Evolutionary conservation across 2,888 invertebrate species (phyloP).

Genomic region (Leucophenga maculata): DNA sequence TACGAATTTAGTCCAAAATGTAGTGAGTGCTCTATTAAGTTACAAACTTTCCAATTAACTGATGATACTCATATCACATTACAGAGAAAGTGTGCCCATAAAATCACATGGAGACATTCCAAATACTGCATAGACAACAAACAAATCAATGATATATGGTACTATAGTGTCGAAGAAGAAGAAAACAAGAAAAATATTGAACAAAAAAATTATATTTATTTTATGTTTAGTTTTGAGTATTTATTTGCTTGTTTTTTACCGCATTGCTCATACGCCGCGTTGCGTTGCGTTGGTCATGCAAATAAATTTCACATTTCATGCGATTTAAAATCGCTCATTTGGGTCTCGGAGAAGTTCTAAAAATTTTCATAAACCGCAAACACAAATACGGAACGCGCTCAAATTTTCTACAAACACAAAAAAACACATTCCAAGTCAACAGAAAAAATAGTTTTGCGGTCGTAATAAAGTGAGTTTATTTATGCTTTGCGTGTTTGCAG

Average conservation of each 20-base stretch:
- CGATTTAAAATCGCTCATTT: slow-evolving; percentile 57
- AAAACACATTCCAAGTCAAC: too few relatives aligned
- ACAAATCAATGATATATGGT: too few relatives aligned
- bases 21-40: too few relatives aligned
- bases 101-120: background rate
- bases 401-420: too few relatives aligned
- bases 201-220: background rate
- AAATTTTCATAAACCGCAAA: too few relatives aligned
- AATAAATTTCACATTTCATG: slow-evolving; percentile 42
- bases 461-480: slow-evolving; percentile 58
- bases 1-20: too few relatives aligned
- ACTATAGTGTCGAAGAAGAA: too few relatives aligned
- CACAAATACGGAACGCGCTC: too few relatives aligned
- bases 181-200: too few relatives aligned
- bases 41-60: too few relatives aligned
- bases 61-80: too few relatives aligned
- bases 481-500: slow-evolving; percentile 64
- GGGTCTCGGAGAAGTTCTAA: background rate
- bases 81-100: background rate
- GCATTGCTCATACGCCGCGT: slow-evolving; percentile 60
- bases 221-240: slow-evolving; percentile 14
- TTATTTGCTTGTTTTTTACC: slow-evolving; percentile 35
- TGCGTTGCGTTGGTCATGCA: slow-evolving; percentile 42
- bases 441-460: slow-evolving; percentile 14
- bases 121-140: background rate